Base-by-base conservation (phyloP, 2,888 invertebrate genomes). In the Caenorhabditis doughertyi region DNA sequence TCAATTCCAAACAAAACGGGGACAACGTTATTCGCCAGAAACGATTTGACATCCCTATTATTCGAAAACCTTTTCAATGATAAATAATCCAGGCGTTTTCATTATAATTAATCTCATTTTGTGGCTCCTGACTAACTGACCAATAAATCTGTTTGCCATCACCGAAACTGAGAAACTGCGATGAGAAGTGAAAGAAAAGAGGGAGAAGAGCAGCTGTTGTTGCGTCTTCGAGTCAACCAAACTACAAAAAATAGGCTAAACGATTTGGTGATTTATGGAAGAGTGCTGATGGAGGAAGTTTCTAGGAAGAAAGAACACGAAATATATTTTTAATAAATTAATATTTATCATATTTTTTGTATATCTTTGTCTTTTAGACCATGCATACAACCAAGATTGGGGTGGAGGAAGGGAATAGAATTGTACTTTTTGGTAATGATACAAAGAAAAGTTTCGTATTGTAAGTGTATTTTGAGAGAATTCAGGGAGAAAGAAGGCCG, bases 71-170 rank as follows among this genome's bases (percentile, higher is more conserved):
- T n/a, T 23, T n/a, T 51, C 21, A 39, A 2, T 44, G 56, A 44
- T 60, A 25, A 18, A 5, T 25, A 25, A 23, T 25, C 21, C 9
- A 13, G 23, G 25, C 25, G 5, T 29, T 2, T 8, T 2, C 32
- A 35, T 35, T 27, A 67, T 67, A 39, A 51, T 67, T 67, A 56
- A 71, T 58, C 25, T 18, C 9, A 23, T 1, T 42, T 55, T 39
- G 27, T 42, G 8, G 9, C 23, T 44, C 27, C 27, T 44, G 21
- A 16, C 3, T n/a, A n/a, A n/a, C n/a, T n/a, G n/a, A 9, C 8
- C 25, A 71, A 71, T 71, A 58, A 71, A 71, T 71, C 58, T 71
- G 70, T 71, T 58, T 27, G 56, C 70, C 49, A 70, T 55, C 70
- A 18, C n/a, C 35, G 35, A 29, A 21, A 44, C 56, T 42, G 42